Evolutionary conservation across 2,888 invertebrate genomes (phyloP).

Genomic region (Ceraclea dissimilis): DNA sequence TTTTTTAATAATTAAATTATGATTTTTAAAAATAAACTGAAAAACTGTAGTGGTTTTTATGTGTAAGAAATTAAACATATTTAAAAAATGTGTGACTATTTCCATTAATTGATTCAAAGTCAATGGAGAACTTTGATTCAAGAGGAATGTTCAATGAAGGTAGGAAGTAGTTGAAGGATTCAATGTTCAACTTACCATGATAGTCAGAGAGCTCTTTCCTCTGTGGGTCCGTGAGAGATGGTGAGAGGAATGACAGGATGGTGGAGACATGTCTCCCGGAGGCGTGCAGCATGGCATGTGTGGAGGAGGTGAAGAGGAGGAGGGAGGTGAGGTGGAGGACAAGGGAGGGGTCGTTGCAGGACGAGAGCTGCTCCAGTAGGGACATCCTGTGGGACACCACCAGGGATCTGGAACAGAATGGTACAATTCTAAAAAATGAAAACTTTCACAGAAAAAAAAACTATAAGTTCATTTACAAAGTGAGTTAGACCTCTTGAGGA

Average conservation of each 20-base stretch:
- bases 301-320: conserved; percentile 71
- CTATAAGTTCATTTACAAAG: background rate
- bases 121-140: too few species aligned
- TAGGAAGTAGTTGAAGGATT: background rate
- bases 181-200: conserved; percentile 57
- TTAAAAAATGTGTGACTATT: too few species aligned
- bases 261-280: conserved; percentile 89
- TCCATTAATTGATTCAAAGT: too few species aligned
- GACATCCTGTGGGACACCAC: conserved; percentile 75
- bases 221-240: conserved; percentile 59
- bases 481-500: too few species aligned
- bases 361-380: conserved; percentile 68
- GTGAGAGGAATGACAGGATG: conserved; percentile 65
- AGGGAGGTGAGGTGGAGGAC: conserved; percentile 69
- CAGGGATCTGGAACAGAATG: conserved; percentile 50
- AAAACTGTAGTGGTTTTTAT: too few species aligned
- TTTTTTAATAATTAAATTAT: too few species aligned
- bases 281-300: conserved; percentile 80
- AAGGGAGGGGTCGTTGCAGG: conserved; percentile 68
- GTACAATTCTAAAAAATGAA: too few species aligned
- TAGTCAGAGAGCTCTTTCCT: conserved; percentile 57
- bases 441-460: background rate
- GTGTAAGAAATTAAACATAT: too few species aligned
- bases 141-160: too few species aligned
- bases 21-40: too few species aligned